Conservation (phyloP, 2,113 vertebrate species). For the Chrysemys picta region DNA sequence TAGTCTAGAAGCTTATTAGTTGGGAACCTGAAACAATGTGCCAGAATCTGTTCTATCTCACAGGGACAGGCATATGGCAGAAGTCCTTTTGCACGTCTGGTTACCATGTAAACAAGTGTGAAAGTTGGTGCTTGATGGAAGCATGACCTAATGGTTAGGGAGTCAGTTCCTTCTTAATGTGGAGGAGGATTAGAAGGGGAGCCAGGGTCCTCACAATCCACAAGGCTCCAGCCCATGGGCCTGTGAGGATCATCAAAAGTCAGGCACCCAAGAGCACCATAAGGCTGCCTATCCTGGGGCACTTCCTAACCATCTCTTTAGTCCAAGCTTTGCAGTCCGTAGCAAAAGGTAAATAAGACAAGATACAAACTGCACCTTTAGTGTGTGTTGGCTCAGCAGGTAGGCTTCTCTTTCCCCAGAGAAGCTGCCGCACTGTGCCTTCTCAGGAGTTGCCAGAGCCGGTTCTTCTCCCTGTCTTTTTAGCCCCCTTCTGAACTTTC, state of each 20-base stretch:
- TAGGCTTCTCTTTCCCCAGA: neutral
- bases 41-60: neutral
- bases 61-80: rapidly evolving
- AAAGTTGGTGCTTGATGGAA: neutral
- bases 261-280: neutral
- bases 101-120: rapidly evolving
- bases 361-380: neutral
- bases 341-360: neutral
- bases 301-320: neutral
- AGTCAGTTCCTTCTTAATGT: neutral
- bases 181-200: neutral
- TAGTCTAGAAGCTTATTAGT: neutral
- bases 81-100: rapidly evolving
- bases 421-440: neutral
- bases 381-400: neutral
- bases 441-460: neutral
- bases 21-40: neutral
- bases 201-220: neutral
- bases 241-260: neutral
- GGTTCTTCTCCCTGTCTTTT: neutral
- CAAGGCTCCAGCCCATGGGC: neutral
- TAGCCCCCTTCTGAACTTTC: neutral
- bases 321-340: neutral
- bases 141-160: neutral
- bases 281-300: neutral